Base-by-base conservation (phyloP, 2,113 vertebrate species). In the Tetraodon nigroviridis region DNA sequence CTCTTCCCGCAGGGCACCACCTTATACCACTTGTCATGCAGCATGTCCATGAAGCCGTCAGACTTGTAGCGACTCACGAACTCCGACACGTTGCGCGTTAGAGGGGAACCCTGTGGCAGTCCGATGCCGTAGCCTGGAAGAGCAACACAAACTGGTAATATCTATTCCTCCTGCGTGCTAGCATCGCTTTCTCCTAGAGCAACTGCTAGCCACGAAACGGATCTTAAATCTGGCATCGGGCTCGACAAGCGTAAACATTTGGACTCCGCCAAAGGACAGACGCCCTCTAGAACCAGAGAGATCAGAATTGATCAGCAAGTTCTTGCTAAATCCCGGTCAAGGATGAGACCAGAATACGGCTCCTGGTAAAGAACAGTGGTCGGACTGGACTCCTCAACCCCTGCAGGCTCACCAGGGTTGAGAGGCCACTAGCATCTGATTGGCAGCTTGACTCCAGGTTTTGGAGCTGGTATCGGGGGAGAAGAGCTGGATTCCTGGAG, bases 1-100 rank as follows among this genome's bases (percentile, higher is more conserved):
- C 94, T 90, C 88, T 97, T 98, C 44, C 94, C 93, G 21, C 96
- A 98, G 2, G 94, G 94, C 68, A 95, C 93, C 21, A 95, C 89
- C 69, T 96, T 97, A 79, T 98, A 98, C 96, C 96, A 98, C 81
- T 97, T 98, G 91, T 98, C 94, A 0, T 98, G 95, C 4, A 98
- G 89, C 82, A 92, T 92, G 80, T 98, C 96, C 96, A 98, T 97
- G 87, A 94, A 95, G 42, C 96, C 96, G 0, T 96, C 93, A 0
- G 94, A 98, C 84, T 97, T 97, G 89, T 97, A 98, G 29, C 95
- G 92, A 82, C 94, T 95, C 78, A 98, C 92, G 5, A 94, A 89
- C 71, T 98, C 94, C 0, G 95, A 98, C 75, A 98, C 91, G 29
- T 98, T 98, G 32, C 93, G 92, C 56, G 95, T 95, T 62, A 98